These are phyloP conservation scores for Acrocephalus kingi DNA, from an alignment of 2,113 vertebrate genomes.

Conservation along the genomic window DNA sequence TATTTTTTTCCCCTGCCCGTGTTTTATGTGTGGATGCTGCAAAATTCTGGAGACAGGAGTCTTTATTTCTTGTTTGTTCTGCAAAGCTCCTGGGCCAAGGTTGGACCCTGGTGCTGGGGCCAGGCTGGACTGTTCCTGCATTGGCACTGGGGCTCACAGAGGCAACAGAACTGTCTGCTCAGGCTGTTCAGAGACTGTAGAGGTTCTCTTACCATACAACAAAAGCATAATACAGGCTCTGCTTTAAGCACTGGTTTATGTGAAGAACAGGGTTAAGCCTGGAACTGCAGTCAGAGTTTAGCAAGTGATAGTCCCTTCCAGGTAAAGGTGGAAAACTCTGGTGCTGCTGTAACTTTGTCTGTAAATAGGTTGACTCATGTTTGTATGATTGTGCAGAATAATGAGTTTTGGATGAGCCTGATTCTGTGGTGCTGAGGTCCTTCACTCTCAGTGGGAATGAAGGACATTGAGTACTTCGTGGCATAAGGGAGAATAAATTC, in stretches of 20 bases:
- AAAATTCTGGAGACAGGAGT: background rate
- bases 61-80: background rate
- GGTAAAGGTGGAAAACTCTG: background rate
- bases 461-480: background rate
- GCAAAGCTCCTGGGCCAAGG: background rate
- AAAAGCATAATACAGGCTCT: background rate
- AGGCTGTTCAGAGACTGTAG: background rate
- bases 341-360: background rate
- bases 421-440: background rate
- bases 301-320: background rate
- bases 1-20: background rate
- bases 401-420: background rate
- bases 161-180: background rate
- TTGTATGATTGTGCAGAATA: background rate
- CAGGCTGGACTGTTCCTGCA: accelerated
- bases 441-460: background rate
- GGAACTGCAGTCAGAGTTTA: background rate
- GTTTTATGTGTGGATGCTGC: background rate
- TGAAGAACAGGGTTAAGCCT: background rate
- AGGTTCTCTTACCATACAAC: background rate
- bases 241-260: background rate
- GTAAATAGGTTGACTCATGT: background rate
- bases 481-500: background rate
- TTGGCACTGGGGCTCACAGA: background rate
- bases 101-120: background rate